phyloP scores from a whole-genome alignment of 2,888 invertebrate species.

The Ornithoptera alexandrae region DNA sequence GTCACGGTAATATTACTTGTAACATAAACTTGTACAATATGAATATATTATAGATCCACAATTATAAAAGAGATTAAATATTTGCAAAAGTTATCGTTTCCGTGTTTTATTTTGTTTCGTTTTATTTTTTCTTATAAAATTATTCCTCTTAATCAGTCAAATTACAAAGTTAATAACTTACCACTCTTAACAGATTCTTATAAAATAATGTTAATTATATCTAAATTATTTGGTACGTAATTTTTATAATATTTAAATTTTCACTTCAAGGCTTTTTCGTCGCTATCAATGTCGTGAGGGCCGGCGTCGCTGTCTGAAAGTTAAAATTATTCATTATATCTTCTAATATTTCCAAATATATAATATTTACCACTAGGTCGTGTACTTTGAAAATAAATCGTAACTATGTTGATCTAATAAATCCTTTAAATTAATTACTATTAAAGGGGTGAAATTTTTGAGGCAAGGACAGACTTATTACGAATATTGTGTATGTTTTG shows the following conservation, averaged over 20 bases:
- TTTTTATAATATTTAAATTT: constrained; percentile 37
- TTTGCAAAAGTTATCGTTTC: constrained; percentile 76
- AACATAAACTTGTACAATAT: constrained; percentile 78
- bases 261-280: constrained; percentile 37
- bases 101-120: constrained; percentile 64
- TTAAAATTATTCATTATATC: constrained; percentile 16
- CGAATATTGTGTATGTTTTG: too few relatives aligned
- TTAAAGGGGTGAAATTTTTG: too few relatives aligned
- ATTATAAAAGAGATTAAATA: constrained; percentile 81
- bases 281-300: constrained; percentile 76
- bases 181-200: constrained; percentile 45
- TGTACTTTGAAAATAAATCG: too few relatives aligned
- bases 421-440: too few relatives aligned
- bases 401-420: too few relatives aligned
- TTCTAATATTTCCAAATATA: too few relatives aligned
- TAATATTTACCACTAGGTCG: too few relatives aligned
- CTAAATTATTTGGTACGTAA: constrained; percentile 50
- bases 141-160: constrained; percentile 45
- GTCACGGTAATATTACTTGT: constrained; percentile 72
- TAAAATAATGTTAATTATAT: constrained; percentile 42
- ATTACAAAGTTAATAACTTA: constrained; percentile 40
- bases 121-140: neutral
- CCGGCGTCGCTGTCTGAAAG: constrained; percentile 79
- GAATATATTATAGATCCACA: constrained; percentile 79
- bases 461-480: too few relatives aligned